A percentile compares a stretch with the other conserved stretches of the same genome.
These are phyloP conservation scores for Megaustenia siamemsis DNA, from an alignment of 2,888 invertebrate species.

Conservation along the genomic window DNA sequence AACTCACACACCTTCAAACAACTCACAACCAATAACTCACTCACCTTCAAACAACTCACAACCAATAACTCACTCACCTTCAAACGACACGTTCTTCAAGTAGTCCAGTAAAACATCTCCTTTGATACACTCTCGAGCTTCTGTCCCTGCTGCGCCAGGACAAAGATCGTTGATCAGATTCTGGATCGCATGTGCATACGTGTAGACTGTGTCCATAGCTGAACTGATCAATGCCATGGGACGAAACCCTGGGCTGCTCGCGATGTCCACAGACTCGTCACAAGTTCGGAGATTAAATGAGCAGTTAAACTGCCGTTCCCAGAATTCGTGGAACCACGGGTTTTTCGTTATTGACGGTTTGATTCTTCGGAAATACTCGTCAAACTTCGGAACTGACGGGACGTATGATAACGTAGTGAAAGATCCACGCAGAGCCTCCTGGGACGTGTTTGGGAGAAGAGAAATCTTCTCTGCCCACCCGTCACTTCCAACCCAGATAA, in stretches of 20 bases:
- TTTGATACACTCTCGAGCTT: constrained; percentile 44
- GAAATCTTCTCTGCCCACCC: constrained; percentile 60
- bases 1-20: too few relatives aligned
- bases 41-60: too few relatives aligned
- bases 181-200: constrained; percentile 46
- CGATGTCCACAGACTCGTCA: neutral
- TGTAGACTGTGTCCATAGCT: constrained; percentile 40
- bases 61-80: constrained; percentile 1
- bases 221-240: neutral
- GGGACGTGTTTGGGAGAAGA: constrained; percentile 56
- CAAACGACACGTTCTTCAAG: constrained; percentile 48
- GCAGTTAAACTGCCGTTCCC: constrained; percentile 67
- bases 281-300: constrained; percentile 55
- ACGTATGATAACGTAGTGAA: constrained; percentile 60
- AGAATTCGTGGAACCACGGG: constrained; percentile 72
- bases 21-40: too few relatives aligned
- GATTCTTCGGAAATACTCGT: constrained; percentile 63
- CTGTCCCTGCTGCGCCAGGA: constrained; percentile 1
- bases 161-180: constrained; percentile 33
- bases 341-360: constrained; percentile 60
- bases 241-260: neutral
- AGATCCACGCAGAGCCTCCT: constrained; percentile 63
- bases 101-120: constrained; percentile 44
- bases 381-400: constrained; percentile 58
- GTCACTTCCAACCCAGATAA: constrained; percentile 72